Conservation (phyloP, 2,113 vertebrate genomes). For the Onychorhynchus coronatus region DNA sequence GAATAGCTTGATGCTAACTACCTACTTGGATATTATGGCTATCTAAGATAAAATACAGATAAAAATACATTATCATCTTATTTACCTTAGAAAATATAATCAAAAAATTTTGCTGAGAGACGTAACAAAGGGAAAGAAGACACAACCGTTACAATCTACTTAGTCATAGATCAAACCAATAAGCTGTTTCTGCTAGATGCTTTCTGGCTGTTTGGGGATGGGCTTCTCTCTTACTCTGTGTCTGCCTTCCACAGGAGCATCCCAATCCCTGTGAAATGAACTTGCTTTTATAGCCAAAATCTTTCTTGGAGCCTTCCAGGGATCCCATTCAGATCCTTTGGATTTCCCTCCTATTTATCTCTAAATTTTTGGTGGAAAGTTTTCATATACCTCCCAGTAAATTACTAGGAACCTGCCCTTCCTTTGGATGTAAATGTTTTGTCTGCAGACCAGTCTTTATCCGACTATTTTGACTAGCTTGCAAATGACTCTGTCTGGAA, state of each 20-base stretch:
- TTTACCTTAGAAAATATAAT: not conserved
- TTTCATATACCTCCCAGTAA: not conserved
- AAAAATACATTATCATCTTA: not conserved
- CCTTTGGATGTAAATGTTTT: not conserved
- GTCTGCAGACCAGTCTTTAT: not conserved
- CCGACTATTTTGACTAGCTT: not conserved
- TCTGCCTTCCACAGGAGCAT: not conserved
- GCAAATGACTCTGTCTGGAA: not conserved
- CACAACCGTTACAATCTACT: not conserved
- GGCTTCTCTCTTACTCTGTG: not conserved
- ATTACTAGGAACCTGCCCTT: not conserved
- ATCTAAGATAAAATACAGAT: not conserved
- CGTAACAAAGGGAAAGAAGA: not conserved
- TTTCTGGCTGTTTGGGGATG: not conserved
- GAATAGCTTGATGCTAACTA: not conserved
- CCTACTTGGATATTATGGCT: not conserved
- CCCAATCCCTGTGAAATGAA: not conserved
- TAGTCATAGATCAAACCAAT: not conserved
- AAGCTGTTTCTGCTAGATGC: not conserved
- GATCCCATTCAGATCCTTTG: not conserved
- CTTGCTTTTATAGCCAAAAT: not conserved
- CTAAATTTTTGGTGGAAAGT: not conserved
- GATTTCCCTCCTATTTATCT: not conserved
- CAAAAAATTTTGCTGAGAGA: not conserved
- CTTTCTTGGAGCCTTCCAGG: not conserved